A percentile compares a stretch with the other conserved stretches of the same genome.
These are phyloP conservation scores for Eublepharis macularius DNA, from an alignment of 2,113 vertebrate genomes.

Conservation along the genomic window DNA sequence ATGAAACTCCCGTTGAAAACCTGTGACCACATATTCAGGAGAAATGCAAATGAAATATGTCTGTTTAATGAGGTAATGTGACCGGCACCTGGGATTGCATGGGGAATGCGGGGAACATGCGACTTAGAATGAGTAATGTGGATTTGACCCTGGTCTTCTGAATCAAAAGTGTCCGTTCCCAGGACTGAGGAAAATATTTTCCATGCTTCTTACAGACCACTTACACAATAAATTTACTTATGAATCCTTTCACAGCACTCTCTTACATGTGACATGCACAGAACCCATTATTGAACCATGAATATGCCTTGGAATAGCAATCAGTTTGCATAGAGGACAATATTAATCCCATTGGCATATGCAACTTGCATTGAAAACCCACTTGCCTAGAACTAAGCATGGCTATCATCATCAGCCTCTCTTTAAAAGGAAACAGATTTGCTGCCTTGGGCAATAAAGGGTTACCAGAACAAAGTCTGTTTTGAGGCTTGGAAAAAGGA, in stretches of 20 bases:
- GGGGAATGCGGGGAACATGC: too few relatives aligned
- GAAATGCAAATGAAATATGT: too few relatives aligned
- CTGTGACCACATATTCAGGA: too few relatives aligned
- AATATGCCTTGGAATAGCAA: not conserved
- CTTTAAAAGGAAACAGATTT: not conserved
- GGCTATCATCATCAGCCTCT: not conserved
- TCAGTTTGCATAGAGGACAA: not conserved
- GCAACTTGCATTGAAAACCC: not conserved
- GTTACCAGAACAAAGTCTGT: not conserved
- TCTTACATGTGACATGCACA: not conserved
- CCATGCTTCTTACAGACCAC: too few relatives aligned
- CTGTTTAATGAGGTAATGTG: too few relatives aligned
- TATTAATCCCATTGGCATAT: not conserved
- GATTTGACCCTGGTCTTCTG: too few relatives aligned
- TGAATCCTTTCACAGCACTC: not conserved
- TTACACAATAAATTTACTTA: too few relatives aligned
- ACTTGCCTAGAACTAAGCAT: not conserved
- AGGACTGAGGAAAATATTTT: too few relatives aligned
- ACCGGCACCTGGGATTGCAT: too few relatives aligned
- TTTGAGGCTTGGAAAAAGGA: not conserved
- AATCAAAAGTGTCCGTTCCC: too few relatives aligned
- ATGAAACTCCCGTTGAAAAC: too few relatives aligned
- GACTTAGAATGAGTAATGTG: too few relatives aligned
- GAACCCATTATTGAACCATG: not conserved
- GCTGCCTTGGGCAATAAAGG: not conserved